Evolutionary conservation across 2,888 invertebrate genomes (phyloP).

Genomic region (Lepidocyrtinus sp.): DNA sequence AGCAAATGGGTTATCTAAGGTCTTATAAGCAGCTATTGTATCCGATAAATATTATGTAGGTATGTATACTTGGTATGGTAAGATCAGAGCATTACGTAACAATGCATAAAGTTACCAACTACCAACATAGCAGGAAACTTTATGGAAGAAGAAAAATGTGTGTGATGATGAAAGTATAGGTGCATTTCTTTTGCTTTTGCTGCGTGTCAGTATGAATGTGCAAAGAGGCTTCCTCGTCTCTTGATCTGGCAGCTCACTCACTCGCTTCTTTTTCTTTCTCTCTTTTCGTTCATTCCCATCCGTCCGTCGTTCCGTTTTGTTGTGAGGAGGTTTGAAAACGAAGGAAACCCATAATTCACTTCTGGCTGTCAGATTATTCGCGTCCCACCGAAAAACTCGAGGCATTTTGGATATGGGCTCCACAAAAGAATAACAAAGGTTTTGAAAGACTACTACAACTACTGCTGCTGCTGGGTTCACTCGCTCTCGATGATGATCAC

Average conservation of each 20-base stretch:
- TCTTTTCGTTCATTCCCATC: conserved; percentile 43
- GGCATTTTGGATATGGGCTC: conserved; percentile 56
- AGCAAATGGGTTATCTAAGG: too few relatives aligned
- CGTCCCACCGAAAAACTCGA: conserved; percentile 66
- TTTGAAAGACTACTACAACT: conserved; percentile 54
- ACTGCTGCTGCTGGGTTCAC: conserved; percentile 37
- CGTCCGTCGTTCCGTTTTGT: conserved; percentile 54
- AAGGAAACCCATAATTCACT: conserved; percentile 69
- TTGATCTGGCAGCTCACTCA: conserved; percentile 15
- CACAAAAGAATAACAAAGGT: conserved; percentile 70
- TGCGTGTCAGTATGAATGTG: conserved; percentile 43
- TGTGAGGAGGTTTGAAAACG: conserved; percentile 62
- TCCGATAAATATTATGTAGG: too few relatives aligned
- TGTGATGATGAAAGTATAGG: conserved; percentile 47
- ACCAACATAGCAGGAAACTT: too few relatives aligned
- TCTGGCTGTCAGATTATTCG: conserved; percentile 70
- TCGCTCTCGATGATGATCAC: not conserved
- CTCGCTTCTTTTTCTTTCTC: conserved; percentile 40
- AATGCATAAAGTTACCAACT: too few relatives aligned
- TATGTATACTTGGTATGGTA: too few relatives aligned
- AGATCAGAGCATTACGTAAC: too few relatives aligned
- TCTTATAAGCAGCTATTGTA: too few relatives aligned
- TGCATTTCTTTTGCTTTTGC: conserved; percentile 42
- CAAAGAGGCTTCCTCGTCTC: conserved; percentile 2
- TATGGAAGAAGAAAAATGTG: conserved; percentile 19